phyloP scores from a whole-genome alignment of 2,888 invertebrate species.

The Ommatoiulus sabulosus region DNA sequence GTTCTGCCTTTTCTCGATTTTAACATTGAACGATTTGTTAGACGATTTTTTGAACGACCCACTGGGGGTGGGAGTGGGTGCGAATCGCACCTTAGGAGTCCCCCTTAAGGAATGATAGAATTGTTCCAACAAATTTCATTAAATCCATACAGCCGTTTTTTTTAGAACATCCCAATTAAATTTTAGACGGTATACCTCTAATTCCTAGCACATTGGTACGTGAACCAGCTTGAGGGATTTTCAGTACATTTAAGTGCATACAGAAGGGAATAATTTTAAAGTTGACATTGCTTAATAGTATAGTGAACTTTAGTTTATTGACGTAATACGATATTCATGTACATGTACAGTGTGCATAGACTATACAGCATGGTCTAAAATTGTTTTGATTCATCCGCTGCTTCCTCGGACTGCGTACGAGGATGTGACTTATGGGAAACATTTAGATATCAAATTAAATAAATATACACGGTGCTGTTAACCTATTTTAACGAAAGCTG shows the following conservation, averaged over 20 bases:
- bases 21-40: too few relatives aligned
- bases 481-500: neutral
- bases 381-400: neutral
- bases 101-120: too few relatives aligned
- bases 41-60: too few relatives aligned
- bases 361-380: neutral
- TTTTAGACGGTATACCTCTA: too few relatives aligned
- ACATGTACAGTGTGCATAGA: neutral
- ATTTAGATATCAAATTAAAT: neutral
- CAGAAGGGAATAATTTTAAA: neutral
- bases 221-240: neutral
- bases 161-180: too few relatives aligned
- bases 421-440: neutral
- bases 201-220: too few relatives aligned
- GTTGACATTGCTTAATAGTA: neutral
- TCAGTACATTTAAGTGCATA: neutral
- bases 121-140: too few relatives aligned
- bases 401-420: neutral
- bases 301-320: neutral
- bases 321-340: neutral
- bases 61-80: too few relatives aligned
- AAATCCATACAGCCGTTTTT: too few relatives aligned
- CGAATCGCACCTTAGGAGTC: too few relatives aligned
- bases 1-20: too few relatives aligned
- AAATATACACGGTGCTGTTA: neutral